phyloP scores from a whole-genome alignment of 2,113 vertebrate species.

The Cnemophilus loriae region DNA sequence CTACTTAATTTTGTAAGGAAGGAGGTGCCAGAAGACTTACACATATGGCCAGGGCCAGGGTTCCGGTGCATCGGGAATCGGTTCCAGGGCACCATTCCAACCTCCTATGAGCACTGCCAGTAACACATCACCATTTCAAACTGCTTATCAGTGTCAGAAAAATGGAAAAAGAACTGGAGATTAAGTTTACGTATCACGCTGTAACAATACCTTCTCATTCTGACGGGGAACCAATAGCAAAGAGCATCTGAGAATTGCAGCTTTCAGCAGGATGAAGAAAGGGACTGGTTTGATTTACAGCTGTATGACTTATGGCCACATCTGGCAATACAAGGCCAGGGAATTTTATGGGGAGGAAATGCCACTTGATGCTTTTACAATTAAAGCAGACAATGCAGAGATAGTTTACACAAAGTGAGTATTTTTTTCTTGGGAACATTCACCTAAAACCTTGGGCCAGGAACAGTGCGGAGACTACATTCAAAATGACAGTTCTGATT shows the following conservation, averaged over 20 bases:
- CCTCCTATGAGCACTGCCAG: neutral
- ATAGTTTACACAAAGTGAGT: neutral
- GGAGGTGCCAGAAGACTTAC: neutral
- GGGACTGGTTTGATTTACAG: neutral
- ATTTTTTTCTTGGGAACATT: neutral
- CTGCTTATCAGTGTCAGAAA: neutral
- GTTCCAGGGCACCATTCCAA: neutral
- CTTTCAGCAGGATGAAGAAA: neutral
- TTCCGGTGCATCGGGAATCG: rapidly evolving
- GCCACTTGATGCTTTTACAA: neutral
- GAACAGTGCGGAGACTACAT: neutral
- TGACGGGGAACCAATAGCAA: neutral
- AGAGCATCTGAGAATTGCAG: neutral
- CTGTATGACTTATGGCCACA: neutral
- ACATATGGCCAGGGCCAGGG: neutral
- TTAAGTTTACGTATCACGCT: rapidly evolving
- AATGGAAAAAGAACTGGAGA: neutral
- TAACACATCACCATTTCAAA: neutral
- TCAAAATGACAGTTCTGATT: neutral
- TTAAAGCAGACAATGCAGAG: neutral
- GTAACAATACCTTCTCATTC: neutral
- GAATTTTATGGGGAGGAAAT: neutral
- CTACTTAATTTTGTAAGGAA: neutral
- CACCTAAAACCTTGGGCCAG: neutral
- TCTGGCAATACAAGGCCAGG: neutral